A percentile compares a stretch with the other conserved stretches of the same genome.
phyloP scores from a whole-genome alignment of 2,113 vertebrate genomes.

The Gallinago jamesoni region DNA sequence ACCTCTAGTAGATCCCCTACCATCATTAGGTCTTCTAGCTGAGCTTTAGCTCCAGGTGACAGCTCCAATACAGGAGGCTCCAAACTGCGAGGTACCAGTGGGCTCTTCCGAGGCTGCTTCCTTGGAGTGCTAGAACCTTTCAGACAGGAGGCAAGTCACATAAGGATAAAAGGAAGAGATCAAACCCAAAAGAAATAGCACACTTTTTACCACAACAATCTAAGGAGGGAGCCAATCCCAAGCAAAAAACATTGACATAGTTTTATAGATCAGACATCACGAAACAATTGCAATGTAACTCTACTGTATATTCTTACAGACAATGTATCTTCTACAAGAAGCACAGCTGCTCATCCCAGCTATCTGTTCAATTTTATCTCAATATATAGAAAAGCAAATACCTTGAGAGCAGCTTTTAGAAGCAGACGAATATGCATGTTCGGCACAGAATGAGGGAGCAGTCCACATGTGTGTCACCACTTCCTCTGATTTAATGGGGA shows the following conservation, averaged over 20 bases:
- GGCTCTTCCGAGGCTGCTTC: constrained; percentile 96
- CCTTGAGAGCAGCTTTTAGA: constrained; percentile 96
- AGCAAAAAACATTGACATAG: neutral
- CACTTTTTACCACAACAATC: neutral
- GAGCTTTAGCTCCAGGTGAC: constrained; percentile 89
- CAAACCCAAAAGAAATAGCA: neutral
- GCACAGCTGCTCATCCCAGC: neutral
- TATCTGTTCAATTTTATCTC: neutral
- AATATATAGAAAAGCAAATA: constrained; percentile 47
- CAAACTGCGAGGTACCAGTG: constrained; percentile 92
- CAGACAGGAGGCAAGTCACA: neutral
- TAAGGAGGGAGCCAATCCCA: neutral
- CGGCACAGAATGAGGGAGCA: constrained; percentile 92
- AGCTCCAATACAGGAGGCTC: constrained; percentile 94
- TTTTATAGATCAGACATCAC: neutral
- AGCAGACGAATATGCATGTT: constrained; percentile 96
- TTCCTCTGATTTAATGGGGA: constrained; percentile 97
- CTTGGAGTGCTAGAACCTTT: constrained; percentile 87
- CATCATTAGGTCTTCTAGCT: constrained; percentile 98
- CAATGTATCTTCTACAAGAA: neutral
- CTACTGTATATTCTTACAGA: neutral
- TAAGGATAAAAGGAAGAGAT: neutral
- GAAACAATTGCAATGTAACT: neutral
- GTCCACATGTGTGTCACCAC: constrained; percentile 99
- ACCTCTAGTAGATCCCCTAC: constrained; percentile 96